phyloP scores from a whole-genome alignment of 2,888 invertebrate genomes.

The Cryptops parisi region DNA sequence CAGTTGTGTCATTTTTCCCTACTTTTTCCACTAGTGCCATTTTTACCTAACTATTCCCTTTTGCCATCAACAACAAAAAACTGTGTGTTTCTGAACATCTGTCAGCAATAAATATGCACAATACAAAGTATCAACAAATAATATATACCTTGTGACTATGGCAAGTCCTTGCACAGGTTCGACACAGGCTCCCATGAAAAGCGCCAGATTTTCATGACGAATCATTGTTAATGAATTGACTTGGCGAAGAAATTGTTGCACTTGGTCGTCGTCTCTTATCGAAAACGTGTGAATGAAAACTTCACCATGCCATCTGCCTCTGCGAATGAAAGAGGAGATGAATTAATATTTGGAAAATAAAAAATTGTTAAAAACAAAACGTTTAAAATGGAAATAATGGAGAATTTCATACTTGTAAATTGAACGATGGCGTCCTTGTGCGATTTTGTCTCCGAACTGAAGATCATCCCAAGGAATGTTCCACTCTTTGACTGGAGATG shows the following conservation, averaged over 20 bases:
- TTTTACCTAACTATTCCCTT: too few relatives aligned
- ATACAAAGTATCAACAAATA: too few relatives aligned
- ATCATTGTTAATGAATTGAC: slow-evolving; percentile 30
- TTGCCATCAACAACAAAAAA: too few relatives aligned
- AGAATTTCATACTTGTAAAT: slow-evolving; percentile 31
- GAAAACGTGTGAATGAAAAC: slow-evolving; percentile 32
- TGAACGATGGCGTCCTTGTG: slow-evolving; percentile 26
- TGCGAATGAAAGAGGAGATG: slow-evolving; percentile 19
- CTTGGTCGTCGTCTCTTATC: slow-evolving; percentile 19
- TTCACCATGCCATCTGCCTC: slow-evolving; percentile 35
- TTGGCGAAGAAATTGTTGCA: slow-evolving; percentile 22
- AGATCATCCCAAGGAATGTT: slow-evolving; percentile 30
- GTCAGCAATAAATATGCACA: too few relatives aligned
- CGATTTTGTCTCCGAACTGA: slow-evolving; percentile 26
- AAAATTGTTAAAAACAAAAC: too few relatives aligned
- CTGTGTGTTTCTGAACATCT: too few relatives aligned
- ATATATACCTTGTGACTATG: slow-evolving; percentile 33
- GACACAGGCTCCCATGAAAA: slow-evolving; percentile 34
- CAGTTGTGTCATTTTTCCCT: too few relatives aligned
- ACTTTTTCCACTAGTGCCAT: too few relatives aligned
- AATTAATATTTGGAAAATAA: background rate
- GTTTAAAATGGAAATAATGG: too few relatives aligned
- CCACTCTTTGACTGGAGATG: slow-evolving; percentile 26
- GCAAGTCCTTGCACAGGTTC: slow-evolving; percentile 29
- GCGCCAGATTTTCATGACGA: slow-evolving; percentile 32